These are phyloP conservation scores for Panthera leo DNA, from an alignment of 2,113 vertebrate species.

Conservation along the genomic window DNA sequence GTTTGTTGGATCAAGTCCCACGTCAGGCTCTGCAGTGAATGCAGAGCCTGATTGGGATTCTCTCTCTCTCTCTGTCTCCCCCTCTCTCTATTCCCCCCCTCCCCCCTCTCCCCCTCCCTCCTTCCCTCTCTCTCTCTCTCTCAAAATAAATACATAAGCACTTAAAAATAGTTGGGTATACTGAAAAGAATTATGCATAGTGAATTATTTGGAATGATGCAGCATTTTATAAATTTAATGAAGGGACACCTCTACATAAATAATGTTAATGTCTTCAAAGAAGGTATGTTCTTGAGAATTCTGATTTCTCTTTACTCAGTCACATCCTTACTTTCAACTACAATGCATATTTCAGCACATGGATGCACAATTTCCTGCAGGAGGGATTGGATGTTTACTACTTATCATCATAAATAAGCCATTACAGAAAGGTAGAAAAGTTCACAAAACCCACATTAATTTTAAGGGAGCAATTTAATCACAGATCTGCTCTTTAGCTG, in stretches of 20 bases:
- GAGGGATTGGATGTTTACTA: neutral
- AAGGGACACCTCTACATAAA: conserved; percentile 21
- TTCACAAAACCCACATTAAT: conserved; percentile 11
- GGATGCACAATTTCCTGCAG: neutral
- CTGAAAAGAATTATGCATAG: neutral
- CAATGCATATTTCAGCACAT: neutral
- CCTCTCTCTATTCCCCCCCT: too few relatives aligned
- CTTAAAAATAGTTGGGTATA: neutral
- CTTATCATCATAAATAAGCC: conserved; percentile 34
- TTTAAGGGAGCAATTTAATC: conserved; percentile 31
- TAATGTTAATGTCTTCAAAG: conserved; percentile 55
- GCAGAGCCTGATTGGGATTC: too few relatives aligned
- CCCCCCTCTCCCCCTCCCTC: too few relatives aligned
- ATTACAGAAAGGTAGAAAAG: neutral
- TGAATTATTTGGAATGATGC: neutral
- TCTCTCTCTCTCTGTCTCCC: too few relatives aligned
- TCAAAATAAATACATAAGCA: too few relatives aligned
- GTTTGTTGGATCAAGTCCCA: too few relatives aligned
- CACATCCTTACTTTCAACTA: neutral
- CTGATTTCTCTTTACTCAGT: neutral
- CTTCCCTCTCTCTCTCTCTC: too few relatives aligned
- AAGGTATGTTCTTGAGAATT: conserved; percentile 9
- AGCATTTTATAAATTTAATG: conserved; percentile 23
- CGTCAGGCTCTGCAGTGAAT: too few relatives aligned
- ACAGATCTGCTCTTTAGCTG: neutral